Conservation (phyloP, 2,113 vertebrate species). For the Ageneiosus marmoratus region DNA sequence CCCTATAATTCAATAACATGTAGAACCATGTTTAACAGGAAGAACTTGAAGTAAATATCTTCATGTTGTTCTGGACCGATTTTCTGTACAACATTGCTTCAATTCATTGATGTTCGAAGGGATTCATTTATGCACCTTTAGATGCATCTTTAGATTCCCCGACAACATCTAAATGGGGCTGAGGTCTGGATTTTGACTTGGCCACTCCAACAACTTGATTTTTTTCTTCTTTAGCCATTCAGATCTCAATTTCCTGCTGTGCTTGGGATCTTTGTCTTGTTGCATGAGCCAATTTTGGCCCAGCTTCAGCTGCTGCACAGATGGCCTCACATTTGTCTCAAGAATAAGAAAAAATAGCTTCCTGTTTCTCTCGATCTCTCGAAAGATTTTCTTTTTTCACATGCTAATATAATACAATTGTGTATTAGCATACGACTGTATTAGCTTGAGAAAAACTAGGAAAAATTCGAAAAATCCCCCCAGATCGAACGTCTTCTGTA, state of each 20-base stretch:
- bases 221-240: not conserved
- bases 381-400: not conserved
- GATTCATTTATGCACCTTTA: not conserved
- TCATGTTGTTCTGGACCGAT: not conserved
- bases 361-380: not conserved
- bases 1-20: not conserved
- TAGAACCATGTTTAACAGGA: not conserved
- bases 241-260: not conserved
- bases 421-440: not conserved
- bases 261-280: not conserved
- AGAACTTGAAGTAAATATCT: not conserved
- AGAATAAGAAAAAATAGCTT: not conserved
- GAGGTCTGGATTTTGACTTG: not conserved
- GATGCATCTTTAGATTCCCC: not conserved
- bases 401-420: not conserved
- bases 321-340: not conserved
- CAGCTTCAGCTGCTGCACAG: not conserved
- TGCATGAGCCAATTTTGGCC: not conserved
- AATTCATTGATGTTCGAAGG: not conserved
- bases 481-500: too few relatives aligned
- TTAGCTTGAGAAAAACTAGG: not conserved
- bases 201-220: not conserved
- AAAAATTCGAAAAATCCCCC: not conserved
- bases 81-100: not conserved
- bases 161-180: not conserved